phyloP scores from a whole-genome alignment of 2,888 invertebrate genomes.

The Sinhomidia bicolor region DNA sequence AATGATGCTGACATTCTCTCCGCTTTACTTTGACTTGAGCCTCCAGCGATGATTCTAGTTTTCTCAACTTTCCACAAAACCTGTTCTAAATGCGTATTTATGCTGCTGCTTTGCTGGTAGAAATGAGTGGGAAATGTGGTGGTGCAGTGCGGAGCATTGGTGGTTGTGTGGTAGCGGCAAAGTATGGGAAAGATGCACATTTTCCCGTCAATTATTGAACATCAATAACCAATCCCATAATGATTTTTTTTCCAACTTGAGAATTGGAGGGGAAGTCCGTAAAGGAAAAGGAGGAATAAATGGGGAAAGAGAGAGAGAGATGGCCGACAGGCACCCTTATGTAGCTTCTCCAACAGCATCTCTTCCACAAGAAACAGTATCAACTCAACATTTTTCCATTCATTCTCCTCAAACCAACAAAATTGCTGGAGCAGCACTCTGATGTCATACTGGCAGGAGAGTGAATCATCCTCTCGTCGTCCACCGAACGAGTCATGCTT shows the following conservation, averaged over 20 bases:
- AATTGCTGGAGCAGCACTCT: neutral
- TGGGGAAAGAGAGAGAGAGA: neutral
- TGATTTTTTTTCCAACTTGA: slow-evolving; percentile 80
- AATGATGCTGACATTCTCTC: neutral
- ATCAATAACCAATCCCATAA: slow-evolving; percentile 78
- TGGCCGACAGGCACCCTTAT: neutral
- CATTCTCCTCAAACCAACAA: neutral
- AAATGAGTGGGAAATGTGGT: neutral
- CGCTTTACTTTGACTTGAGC: slow-evolving; percentile 27
- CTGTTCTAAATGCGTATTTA: too few relatives aligned
- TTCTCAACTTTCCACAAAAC: too few relatives aligned
- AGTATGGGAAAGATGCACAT: slow-evolving; percentile 64
- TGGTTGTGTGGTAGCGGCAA: slow-evolving; percentile 28
- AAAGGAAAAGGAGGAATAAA: neutral
- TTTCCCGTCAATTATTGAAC: slow-evolving; percentile 70
- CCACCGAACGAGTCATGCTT: neutral
- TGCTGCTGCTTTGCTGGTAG: neutral
- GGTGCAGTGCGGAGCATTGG: neutral
- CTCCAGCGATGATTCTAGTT: too few relatives aligned
- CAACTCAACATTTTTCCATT: too few relatives aligned
- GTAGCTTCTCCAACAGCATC: neutral
- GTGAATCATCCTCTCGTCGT: slow-evolving; percentile 44
- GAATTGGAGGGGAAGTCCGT: slow-evolving; percentile 67
- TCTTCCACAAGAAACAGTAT: slow-evolving; percentile 18
- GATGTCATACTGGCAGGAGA: neutral